Base-by-base conservation (phyloP, 2,797 vertebrate genomes). In the Taenioides sp. region DNA sequence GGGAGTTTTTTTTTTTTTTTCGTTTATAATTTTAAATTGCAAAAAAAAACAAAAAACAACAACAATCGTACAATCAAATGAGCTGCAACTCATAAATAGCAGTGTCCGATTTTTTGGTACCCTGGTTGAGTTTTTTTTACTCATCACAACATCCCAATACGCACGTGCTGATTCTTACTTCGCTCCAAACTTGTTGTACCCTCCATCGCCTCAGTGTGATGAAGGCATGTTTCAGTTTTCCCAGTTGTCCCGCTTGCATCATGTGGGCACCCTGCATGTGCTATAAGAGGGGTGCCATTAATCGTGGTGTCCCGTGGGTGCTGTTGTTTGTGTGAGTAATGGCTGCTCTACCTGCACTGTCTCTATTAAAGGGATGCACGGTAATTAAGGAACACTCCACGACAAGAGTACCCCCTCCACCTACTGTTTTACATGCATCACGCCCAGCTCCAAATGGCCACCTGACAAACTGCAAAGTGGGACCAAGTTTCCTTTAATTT, bases 271-370 rank as follows among this genome's bases (percentile, higher is more conserved):
- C 17, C 63, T 28, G 58, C 70, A 76, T 69, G 78, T 49, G 73
- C 77, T 70, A 75, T 82, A 82, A 77, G 81, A 76, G 65, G 76
- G 78, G 64, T 50, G 78, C 76, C 86, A 91, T 91, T 89, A 84
- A 88, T 91, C 86, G 90, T 68, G 22, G 10, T 71, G 71, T 86
- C 86, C 82, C 74, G 23, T 2, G 85, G 74, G 88, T 84, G 72
- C 84, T 60, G 84, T 67, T 87, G 86, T 87, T 88, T 92, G 81
- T 74, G 70, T 87, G 78, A 82, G 81, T 92, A 92, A 93, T 90
- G 90, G 90, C 88, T 76, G 87, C 84, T 70, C 67, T 80, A 84
- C 27, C 18, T 89, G 81, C 22, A 23, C 59, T 77, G 83, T 84
- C 83, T 82, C 81, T 82, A 83, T 91, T 91, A 87, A 86, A 79